phyloP scores from a whole-genome alignment of 2,797 vertebrate species.

The Amphiprion clarkii region DNA sequence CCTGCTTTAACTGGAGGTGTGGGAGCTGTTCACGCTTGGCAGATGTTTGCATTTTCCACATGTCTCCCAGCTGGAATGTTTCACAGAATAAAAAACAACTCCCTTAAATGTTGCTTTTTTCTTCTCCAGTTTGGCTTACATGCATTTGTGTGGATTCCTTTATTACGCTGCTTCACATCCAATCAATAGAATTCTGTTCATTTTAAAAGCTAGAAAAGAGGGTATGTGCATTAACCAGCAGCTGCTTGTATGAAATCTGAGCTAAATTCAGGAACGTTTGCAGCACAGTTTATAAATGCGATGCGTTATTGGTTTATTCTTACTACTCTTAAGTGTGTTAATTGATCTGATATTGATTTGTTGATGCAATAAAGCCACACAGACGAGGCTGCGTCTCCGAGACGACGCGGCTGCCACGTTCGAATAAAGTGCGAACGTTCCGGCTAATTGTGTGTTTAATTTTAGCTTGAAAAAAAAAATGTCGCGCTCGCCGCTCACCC shows the following conservation, averaged over 20 bases:
- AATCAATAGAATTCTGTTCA: not conserved
- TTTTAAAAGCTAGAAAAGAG: not conserved
- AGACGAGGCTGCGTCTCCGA: too few relatives aligned
- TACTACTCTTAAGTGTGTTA: too few relatives aligned
- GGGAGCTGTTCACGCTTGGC: not conserved
- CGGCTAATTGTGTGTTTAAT: slow-evolving; percentile 13
- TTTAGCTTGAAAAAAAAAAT: not conserved
- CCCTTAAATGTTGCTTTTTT: not conserved
- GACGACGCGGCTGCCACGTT: too few relatives aligned
- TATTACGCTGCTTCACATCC: not conserved
- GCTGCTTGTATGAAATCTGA: not conserved
- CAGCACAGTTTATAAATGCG: too few relatives aligned
- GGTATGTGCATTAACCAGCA: not conserved
- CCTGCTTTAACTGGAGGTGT: not conserved
- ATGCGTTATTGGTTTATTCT: too few relatives aligned
- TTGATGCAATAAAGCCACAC: not conserved
- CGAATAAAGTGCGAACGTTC: not conserved
- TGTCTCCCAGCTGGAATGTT: not conserved
- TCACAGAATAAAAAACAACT: not conserved
- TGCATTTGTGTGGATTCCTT: not conserved
- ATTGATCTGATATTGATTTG: not conserved
- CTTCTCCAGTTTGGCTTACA: too few relatives aligned
- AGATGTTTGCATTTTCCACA: not conserved
- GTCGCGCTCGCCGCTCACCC: not conserved
- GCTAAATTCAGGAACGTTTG: too few relatives aligned